These are phyloP conservation scores for Pelusios castaneus DNA, from an alignment of 2,113 vertebrate species.

Conservation along the genomic window DNA sequence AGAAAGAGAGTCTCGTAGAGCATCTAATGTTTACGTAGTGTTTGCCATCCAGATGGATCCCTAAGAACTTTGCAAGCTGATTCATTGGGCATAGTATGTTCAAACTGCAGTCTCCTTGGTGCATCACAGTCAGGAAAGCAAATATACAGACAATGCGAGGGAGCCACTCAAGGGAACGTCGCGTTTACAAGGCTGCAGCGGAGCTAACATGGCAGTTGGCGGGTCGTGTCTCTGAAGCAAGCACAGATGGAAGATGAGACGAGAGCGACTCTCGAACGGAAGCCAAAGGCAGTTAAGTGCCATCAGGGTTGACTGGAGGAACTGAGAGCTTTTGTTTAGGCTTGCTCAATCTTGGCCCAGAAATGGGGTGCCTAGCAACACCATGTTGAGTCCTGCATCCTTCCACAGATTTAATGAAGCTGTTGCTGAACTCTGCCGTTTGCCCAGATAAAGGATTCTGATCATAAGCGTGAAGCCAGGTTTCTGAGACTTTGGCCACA, in stretches of 20 bases:
- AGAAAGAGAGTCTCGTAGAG: not conserved
- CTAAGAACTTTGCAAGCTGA: not conserved
- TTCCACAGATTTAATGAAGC: not conserved
- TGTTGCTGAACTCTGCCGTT: not conserved
- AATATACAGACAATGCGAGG: not conserved
- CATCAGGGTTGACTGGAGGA: not conserved
- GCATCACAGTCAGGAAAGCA: not conserved
- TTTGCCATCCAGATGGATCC: not conserved
- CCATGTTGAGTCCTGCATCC: not conserved
- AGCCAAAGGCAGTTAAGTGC: not conserved
- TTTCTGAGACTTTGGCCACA: not conserved
- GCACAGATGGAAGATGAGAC: not conserved
- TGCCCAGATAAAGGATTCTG: not conserved
- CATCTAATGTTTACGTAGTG: not conserved
- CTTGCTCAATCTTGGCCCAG: not conserved
- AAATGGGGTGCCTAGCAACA: not conserved
- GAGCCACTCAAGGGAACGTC: not conserved
- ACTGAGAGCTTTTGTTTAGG: not conserved
- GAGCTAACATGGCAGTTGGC: fast-evolving
- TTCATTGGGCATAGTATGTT: not conserved
- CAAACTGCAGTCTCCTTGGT: not conserved
- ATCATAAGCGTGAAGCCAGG: not conserved
- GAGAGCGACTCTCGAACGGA: not conserved
- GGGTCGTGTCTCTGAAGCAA: not conserved
- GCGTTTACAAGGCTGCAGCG: not conserved